phyloP scores from a whole-genome alignment of 2,797 vertebrate genomes.

The Dendrocincla fuliginosa region DNA sequence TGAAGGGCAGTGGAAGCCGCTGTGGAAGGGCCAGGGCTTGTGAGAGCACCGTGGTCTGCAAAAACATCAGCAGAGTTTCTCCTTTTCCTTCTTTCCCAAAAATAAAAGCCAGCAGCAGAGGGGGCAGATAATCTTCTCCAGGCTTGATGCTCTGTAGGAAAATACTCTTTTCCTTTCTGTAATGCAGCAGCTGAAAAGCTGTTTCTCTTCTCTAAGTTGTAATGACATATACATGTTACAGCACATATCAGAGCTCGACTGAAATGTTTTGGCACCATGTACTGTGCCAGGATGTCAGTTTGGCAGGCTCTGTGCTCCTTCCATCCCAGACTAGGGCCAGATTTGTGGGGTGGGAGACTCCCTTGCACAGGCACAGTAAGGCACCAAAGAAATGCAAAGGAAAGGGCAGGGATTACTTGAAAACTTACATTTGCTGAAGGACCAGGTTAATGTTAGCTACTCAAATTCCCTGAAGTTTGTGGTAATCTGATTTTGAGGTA shows the following conservation, averaged over 20 bases:
- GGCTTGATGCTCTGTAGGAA: background rate
- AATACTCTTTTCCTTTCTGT: background rate
- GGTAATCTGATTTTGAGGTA: background rate
- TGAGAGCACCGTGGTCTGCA: background rate
- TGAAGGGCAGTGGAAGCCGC: background rate
- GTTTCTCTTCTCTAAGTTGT: background rate
- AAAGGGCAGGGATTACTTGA: background rate
- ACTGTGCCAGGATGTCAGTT: background rate
- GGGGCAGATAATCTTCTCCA: background rate
- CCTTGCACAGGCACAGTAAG: background rate
- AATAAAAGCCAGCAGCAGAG: background rate
- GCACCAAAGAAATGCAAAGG: background rate
- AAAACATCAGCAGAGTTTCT: background rate
- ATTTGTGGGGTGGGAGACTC: background rate
- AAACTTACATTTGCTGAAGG: background rate
- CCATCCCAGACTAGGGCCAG: background rate
- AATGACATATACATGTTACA: background rate
- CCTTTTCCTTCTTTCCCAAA: background rate
- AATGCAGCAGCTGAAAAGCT: conserved; percentile 1
- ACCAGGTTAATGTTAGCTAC: background rate
- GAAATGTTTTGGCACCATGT: background rate
- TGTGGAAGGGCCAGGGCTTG: background rate
- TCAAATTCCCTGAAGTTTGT: background rate
- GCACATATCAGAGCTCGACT: background rate
- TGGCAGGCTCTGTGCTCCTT: background rate